Evolutionary conservation across 92 coral and sea anemone genomes (phyloP).

Genomic region (Bergia sp.): DNA sequence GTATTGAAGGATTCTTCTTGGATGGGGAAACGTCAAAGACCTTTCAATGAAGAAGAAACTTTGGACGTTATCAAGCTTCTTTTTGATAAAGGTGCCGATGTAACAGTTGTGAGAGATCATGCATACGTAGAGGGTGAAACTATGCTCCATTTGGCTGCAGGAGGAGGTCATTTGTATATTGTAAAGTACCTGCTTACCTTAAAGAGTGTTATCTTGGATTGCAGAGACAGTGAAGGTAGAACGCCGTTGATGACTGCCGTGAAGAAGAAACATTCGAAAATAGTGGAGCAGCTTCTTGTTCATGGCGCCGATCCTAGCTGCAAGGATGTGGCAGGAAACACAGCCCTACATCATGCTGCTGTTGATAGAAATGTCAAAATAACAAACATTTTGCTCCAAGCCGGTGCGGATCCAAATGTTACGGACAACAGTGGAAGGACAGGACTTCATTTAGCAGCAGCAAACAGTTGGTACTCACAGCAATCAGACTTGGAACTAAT

Average conservation of each 20-base stretch:
- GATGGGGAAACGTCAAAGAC: background rate
- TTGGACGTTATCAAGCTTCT: conserved; percentile 38
- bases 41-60: conserved; percentile 43
- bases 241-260: conserved; percentile 49
- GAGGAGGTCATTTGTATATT: conserved; percentile 32
- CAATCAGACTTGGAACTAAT: conserved; percentile 14
- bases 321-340: conserved; percentile 6
- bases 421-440: background rate
- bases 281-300: background rate
- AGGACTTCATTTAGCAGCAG: background rate
- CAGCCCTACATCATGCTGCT: conserved; percentile 55
- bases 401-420: background rate
- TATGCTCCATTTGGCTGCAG: conserved; percentile 36
- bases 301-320: background rate
- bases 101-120: conserved; percentile 20
- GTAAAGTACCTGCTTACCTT: conserved; percentile 16
- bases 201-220: background rate
- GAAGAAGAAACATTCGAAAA: background rate
- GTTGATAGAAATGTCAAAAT: conserved; percentile 32
- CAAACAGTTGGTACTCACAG: background rate
- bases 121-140: background rate
- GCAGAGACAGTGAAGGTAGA: conserved; percentile 41
- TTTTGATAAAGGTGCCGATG: conserved; percentile 49
- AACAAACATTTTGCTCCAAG: background rate
- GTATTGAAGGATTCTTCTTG: conserved; percentile 19